These are phyloP conservation scores for Zapornia atra DNA, from an alignment of 2,113 vertebrate genomes.

Conservation along the genomic window DNA sequence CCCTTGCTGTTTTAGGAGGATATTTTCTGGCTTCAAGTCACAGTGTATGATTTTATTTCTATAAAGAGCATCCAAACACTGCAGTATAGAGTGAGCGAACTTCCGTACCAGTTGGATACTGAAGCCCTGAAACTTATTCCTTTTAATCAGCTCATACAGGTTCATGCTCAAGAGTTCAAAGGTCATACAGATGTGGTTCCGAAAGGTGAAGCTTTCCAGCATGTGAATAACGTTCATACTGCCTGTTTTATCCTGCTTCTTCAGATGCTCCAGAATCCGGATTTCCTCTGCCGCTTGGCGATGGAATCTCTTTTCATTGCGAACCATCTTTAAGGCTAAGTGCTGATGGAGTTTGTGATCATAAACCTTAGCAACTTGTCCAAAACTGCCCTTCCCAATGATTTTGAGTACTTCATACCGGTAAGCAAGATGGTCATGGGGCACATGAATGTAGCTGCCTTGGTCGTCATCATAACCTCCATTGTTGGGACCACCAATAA, in stretches of 20 bases:
- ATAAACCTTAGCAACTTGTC: slow-evolving; percentile 96
- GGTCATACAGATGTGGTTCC: slow-evolving; percentile 98
- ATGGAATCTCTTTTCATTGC: slow-evolving; percentile 97
- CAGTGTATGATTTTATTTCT: slow-evolving; percentile 97
- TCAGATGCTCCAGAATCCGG: slow-evolving; percentile 94
- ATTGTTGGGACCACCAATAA: slow-evolving; percentile 91
- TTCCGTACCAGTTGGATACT: slow-evolving; percentile 94
- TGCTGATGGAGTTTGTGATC: slow-evolving; percentile 96
- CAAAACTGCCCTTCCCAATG: slow-evolving; percentile 97
- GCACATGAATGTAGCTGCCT: slow-evolving; percentile 91
- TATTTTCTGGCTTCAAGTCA: slow-evolving; percentile 98
- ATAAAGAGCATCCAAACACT: slow-evolving; percentile 91
- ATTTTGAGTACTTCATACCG: slow-evolving; percentile 97
- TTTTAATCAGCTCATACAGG: slow-evolving; percentile 97
- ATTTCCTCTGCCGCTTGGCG: slow-evolving; percentile 97
- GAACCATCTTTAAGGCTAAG: slow-evolving; percentile 96
- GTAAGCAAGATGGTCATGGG: slow-evolving; percentile 95
- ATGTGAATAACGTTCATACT: slow-evolving; percentile 97
- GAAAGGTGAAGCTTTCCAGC: slow-evolving; percentile 97
- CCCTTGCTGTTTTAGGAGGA: slow-evolving; percentile 95
- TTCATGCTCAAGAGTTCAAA: slow-evolving; percentile 98
- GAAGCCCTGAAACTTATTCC: slow-evolving; percentile 98
- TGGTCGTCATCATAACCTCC: slow-evolving; percentile 94
- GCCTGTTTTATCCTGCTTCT: slow-evolving; percentile 93
- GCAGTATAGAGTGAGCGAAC: slow-evolving; percentile 96